A percentile compares a stretch with the other conserved stretches of the same genome.
Conservation (phyloP, 2,113 vertebrate genomes). For the Calidris pugnax region DNA sequence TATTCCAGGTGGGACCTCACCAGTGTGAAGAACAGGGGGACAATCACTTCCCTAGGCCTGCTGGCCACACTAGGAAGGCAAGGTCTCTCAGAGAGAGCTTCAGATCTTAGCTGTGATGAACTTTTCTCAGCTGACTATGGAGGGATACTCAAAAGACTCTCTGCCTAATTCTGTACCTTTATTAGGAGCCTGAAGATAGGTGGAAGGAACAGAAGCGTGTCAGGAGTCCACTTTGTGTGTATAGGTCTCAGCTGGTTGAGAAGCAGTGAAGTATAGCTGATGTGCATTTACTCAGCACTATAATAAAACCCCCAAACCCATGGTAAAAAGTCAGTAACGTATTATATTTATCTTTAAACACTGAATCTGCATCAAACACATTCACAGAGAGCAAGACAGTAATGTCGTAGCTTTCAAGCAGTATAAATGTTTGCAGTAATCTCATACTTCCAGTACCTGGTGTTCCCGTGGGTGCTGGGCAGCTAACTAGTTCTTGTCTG, state of each 20-base stretch:
- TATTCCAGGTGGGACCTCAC: not conserved
- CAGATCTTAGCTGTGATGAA: not conserved
- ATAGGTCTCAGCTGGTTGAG: not conserved
- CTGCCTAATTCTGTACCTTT: not conserved
- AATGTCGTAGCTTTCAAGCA: not conserved
- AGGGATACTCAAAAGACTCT: not conserved
- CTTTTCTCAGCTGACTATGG: not conserved
- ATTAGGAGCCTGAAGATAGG: not conserved
- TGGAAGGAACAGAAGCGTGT: not conserved
- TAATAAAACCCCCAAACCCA: not conserved
- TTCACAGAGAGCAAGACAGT: not conserved
- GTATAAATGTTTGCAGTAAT: not conserved
- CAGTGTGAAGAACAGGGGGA: accelerated
- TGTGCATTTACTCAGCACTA: not conserved
- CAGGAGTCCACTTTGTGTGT: not conserved
- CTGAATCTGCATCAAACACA: not conserved
- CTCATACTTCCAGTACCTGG: not conserved
- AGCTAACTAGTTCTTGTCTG: not conserved
- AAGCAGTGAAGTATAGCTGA: not conserved
- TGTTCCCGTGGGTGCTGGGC: not conserved
- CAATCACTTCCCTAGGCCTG: not conserved
- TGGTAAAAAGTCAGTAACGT: not conserved
- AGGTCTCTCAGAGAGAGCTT: not conserved
- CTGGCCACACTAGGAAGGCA: not conserved
- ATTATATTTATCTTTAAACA: not conserved